Conservation (phyloP, 2,113 vertebrate genomes). For the Cyanistes caeruleus region DNA sequence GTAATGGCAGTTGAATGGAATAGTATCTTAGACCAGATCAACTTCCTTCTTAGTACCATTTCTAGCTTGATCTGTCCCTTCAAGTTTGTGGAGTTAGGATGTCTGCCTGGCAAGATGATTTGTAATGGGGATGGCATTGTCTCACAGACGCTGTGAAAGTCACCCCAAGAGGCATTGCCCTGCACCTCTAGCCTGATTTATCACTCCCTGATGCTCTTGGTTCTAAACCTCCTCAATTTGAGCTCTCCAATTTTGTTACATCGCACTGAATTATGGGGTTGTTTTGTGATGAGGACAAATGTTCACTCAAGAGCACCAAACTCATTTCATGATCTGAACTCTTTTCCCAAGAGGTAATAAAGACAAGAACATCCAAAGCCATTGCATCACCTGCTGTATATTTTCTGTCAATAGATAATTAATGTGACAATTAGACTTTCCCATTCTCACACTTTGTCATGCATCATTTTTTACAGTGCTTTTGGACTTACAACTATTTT, state of each 20-base stretch:
- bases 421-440: constrained; percentile 53
- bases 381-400: constrained; percentile 51
- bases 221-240: background rate
- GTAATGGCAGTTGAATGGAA: background rate
- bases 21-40: background rate
- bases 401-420: constrained; percentile 64
- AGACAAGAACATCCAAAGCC: constrained; percentile 36
- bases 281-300: constrained; percentile 54
- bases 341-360: constrained; percentile 57
- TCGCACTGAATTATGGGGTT: constrained; percentile 12
- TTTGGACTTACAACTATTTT: background rate
- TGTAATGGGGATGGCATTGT: constrained; percentile 27
- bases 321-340: constrained; percentile 50
- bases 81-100: background rate
- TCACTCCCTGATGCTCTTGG: background rate
- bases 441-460: background rate
- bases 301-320: constrained; percentile 39
- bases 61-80: background rate
- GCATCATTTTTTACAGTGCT: background rate
- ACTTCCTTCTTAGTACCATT: background rate
- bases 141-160: constrained; percentile 49
- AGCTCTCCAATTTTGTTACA: constrained; percentile 51
- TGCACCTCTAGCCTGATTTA: constrained; percentile 55
- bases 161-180: constrained; percentile 7
- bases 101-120: constrained; percentile 34